A percentile compares a stretch with the other conserved stretches of the same genome.
These are phyloP conservation scores for Hoplostethus atlanticus DNA, from an alignment of 2,797 vertebrate species.

Conservation along the genomic window DNA sequence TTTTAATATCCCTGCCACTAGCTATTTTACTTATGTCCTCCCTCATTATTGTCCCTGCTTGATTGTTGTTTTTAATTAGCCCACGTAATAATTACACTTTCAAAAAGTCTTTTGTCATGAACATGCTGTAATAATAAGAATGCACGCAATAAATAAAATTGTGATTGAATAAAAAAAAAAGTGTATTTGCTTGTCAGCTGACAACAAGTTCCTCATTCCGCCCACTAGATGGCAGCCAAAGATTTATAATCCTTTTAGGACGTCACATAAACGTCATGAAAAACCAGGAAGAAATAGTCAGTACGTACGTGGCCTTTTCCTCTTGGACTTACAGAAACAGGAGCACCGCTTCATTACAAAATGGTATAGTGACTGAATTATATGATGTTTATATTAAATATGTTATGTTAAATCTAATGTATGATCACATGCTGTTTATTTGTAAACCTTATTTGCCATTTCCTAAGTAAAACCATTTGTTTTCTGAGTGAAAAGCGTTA, in stretches of 20 bases:
- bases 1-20: conserved; percentile 60
- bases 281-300: conserved; percentile 70
- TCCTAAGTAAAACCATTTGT: not conserved
- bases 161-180: conserved; percentile 45
- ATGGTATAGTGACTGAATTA: conserved; percentile 64
- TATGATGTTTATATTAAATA: not conserved
- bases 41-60: conserved; percentile 13
- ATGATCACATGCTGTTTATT: not conserved
- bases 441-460: no score
- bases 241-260: rapidly evolving
- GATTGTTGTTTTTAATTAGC: conserved; percentile 47
- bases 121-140: conserved; percentile 78
- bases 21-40: not conserved
- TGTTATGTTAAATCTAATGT: no score
- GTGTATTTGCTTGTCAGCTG: not conserved
- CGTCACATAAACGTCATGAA: conserved; percentile 45
- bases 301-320: conserved; percentile 84
- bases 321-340: conserved; percentile 28
- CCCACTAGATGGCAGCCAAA: conserved; percentile 58
- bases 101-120: conserved; percentile 63
- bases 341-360: conserved; percentile 45
- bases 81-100: conserved; percentile 58
- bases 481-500: not conserved
- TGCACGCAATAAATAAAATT: conserved; percentile 81
- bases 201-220: not conserved